Evolutionary conservation across 2,888 invertebrate species (phyloP).

Genomic region (Eupithecia tripunctaria): DNA sequence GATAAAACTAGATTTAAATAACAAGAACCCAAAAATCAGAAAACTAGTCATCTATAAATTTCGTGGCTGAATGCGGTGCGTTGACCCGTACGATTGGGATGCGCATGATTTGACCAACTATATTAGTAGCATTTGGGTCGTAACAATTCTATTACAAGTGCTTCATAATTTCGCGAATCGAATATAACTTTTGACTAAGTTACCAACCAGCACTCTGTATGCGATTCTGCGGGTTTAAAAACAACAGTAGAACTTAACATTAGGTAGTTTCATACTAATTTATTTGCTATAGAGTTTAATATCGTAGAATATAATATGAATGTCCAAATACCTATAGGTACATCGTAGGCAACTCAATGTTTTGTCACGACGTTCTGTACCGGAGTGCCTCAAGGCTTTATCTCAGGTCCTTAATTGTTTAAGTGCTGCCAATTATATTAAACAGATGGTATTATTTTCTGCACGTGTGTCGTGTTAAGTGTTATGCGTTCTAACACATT

Average conservation of each 20-base stretch:
- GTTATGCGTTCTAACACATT: constrained; percentile 19
- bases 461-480: constrained; percentile 31
- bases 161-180: constrained; percentile 21
- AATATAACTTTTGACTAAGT: constrained; percentile 9
- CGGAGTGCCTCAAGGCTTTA: constrained; percentile 31
- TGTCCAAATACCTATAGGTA: constrained; percentile 11
- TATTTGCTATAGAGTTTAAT: constrained; percentile 24
- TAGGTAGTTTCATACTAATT: neutral
- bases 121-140: constrained; percentile 38
- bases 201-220: neutral
- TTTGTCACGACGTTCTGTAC: constrained; percentile 19
- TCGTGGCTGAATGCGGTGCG: constrained; percentile 30
- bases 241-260: no score
- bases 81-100: constrained; percentile 38
- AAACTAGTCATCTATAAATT: constrained; percentile 16
- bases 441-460: constrained; percentile 33
- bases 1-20: neutral
- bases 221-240: neutral
- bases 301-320: constrained; percentile 31
- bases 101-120: constrained; percentile 35
- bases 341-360: constrained; percentile 13
- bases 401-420: constrained; percentile 34
- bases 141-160: constrained; percentile 31
- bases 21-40: neutral
- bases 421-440: constrained; percentile 35